phyloP scores from a whole-genome alignment of 1,140 invertebrate genomes.

The Drosophila micromelanica region DNA sequence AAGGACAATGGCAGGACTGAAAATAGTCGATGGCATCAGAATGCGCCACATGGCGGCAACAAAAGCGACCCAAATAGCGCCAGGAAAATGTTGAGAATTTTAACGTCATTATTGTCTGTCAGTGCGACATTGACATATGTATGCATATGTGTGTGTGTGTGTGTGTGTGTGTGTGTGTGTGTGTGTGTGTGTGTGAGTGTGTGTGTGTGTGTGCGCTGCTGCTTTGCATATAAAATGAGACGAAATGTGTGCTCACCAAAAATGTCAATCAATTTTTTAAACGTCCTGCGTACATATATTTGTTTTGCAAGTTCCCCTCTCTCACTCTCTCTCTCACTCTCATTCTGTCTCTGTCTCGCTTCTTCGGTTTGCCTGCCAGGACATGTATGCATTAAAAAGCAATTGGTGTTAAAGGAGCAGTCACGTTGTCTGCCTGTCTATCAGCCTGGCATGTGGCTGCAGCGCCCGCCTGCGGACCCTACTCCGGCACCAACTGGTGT shows the following conservation, averaged over 20 bases:
- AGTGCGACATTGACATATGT: conserved; percentile 75
- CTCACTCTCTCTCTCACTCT: background rate
- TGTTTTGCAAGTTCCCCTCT: conserved; percentile 6
- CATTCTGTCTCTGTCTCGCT: background rate
- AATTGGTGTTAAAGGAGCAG: conserved; percentile 82
- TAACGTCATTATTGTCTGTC: conserved; percentile 84
- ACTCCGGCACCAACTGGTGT: conserved; percentile 27
- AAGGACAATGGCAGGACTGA: background rate
- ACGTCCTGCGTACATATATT: conserved; percentile 51
- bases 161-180: background rate
- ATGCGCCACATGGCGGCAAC: conserved; percentile 7
- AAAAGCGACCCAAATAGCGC: conserved; percentile 27
- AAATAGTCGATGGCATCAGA: conserved; percentile 1
- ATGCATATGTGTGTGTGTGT: conserved; percentile 12
- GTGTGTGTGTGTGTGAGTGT: conserved; percentile 5
- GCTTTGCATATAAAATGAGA: conserved; percentile 80
- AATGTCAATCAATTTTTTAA: conserved; percentile 80
- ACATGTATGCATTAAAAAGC: conserved; percentile 82
- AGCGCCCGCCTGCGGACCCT: conserved; percentile 31
- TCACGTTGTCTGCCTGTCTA: conserved; percentile 68
- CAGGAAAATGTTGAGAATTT: conserved; percentile 74
- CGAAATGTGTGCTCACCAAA: conserved; percentile 80
- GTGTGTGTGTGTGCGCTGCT: conserved; percentile 41
- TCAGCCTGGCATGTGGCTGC: conserved; percentile 41
- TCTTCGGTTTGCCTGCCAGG: conserved; percentile 21